Evolutionary conservation across 2,113 vertebrate genomes (phyloP).

Genomic region (Acanthisitta chloris): DNA sequence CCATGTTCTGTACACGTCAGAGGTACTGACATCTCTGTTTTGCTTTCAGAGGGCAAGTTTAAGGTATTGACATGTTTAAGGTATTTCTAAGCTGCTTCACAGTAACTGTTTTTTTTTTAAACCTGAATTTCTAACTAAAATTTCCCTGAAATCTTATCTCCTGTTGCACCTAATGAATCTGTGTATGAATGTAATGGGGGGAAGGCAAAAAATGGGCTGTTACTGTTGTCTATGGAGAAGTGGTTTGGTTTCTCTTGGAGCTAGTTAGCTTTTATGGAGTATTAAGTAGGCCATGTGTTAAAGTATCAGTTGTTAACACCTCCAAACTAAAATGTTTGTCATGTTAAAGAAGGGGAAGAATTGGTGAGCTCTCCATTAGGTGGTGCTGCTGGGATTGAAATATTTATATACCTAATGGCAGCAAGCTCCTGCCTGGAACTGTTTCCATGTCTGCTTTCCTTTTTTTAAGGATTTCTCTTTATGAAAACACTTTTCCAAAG

Average conservation of each 20-base stretch:
- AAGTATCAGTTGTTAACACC: constrained; percentile 19
- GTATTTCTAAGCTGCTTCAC: background rate
- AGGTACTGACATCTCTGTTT: background rate
- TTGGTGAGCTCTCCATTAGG: constrained; percentile 58
- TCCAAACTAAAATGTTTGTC: constrained; percentile 26
- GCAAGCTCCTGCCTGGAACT: background rate
- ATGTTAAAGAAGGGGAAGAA: background rate
- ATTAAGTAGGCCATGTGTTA: background rate
- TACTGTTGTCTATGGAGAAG: background rate
- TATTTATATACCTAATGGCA: background rate
- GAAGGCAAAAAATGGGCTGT: background rate
- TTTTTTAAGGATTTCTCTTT: background rate
- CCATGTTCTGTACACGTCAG: background rate
- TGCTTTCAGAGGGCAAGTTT: background rate
- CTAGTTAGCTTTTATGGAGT: background rate
- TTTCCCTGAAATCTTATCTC: background rate
- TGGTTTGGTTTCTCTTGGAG: background rate
- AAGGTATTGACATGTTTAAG: background rate
- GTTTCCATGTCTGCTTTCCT: background rate
- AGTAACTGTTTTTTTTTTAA: background rate
- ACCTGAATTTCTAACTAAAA: background rate
- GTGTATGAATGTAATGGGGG: background rate
- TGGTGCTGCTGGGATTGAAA: constrained; percentile 68
- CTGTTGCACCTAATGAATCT: background rate
- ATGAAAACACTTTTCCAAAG: background rate